Conservation (phyloP, 1,140 invertebrate genomes). For the Archegozetes longisetosus region DNA sequence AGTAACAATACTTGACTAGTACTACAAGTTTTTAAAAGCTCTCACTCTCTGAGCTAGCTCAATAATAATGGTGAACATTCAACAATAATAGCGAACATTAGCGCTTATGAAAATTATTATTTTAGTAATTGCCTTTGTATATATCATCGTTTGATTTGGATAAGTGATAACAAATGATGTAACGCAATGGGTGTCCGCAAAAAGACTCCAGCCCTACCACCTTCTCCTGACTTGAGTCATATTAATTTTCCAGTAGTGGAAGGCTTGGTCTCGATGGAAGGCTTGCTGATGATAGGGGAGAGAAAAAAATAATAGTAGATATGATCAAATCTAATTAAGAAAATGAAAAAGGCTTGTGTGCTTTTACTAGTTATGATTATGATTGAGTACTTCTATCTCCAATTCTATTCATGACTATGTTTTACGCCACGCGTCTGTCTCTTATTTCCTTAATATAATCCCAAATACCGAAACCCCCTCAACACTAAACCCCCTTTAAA, state of each 20-base stretch:
- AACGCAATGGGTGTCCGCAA: neutral
- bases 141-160: neutral
- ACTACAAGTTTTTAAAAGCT: too few species aligned
- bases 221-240: neutral
- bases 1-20: too few species aligned
- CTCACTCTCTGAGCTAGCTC: too few species aligned
- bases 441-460: neutral
- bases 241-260: neutral
- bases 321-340: neutral
- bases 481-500: neutral
- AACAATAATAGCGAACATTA: too few species aligned
- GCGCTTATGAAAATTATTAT: too few species aligned
- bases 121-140: too few species aligned
- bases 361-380: neutral
- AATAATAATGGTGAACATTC: too few species aligned
- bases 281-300: neutral
- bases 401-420: neutral
- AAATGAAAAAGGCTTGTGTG: neutral
- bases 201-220: neutral
- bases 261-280: neutral
- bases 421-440: neutral
- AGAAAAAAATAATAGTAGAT: too few species aligned
- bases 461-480: too few species aligned
- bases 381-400: neutral
- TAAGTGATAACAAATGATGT: neutral